Evolutionary conservation across 2,888 invertebrate species (phyloP), one percentile per base, ranked within the genome.

Genomic region (Resseliella maxima): DNA sequence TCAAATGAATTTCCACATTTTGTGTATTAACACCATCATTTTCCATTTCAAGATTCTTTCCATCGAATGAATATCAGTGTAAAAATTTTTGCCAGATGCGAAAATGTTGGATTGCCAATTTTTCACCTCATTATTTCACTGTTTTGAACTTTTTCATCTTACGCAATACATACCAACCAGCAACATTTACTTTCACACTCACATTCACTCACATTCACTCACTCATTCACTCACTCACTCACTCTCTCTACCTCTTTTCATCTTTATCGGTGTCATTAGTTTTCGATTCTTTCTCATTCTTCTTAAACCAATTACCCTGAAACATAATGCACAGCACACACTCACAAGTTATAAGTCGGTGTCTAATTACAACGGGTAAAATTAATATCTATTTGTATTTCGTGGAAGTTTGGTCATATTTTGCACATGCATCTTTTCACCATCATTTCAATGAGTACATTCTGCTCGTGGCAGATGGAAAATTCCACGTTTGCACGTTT

Each of bases 91-190:
- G 31, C 72, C 72, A 31, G 31, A 72, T 72, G 27, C 72, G 31
- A 72, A 72, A 27, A 10, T 8, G 72, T 35, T 72, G 27, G 27
- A 72, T 72, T 8, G 72, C 72, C 31, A 72, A 72, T 72, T 72
- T 72, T 72, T 72, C 72, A 72, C 72, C 59, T 59, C 59, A 59
- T 59, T 59, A 50, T 50, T 59, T 59, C 5, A 59, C 24, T 59
- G 72, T 12, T 72, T 72, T 15, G 35, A 72, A 27, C n/a, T 72
- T 72, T 72, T 72, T 31, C 72, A 72, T 72, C 31, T 72, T 31
- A 31, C 15, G 50, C 21, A 50, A 41, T 41, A 5, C 12, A 5
- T 41, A 41, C n/a, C n/a, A n/a, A 50, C 8, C 46, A 18, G 46
- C 46, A 50, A n/a, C n/a, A n/a, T n/a, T n/a, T n/a, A n/a, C n/a